Percentiles rank a stretch among this genome's conserved stretches.
Evolutionary conservation across 92 coral and sea anemone genomes (phyloP).

Genomic region (Desmophyllum pertusum): DNA sequence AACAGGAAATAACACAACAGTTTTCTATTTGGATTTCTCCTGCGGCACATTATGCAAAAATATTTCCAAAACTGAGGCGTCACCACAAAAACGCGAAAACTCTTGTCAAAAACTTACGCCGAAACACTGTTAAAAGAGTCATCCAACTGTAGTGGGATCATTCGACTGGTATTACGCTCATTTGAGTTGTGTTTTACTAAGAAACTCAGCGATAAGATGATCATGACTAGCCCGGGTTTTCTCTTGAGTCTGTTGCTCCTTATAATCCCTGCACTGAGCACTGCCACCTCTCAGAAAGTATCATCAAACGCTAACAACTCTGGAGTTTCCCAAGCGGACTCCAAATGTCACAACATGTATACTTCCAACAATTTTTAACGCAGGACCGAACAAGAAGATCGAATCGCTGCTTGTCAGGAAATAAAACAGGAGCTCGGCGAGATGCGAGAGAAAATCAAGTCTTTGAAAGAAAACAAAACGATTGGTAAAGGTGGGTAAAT

Average conservation of each 20-base stretch:
- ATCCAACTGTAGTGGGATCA: neutral
- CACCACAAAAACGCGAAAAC: neutral
- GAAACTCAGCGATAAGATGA: slow-evolving; percentile 2
- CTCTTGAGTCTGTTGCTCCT: neutral
- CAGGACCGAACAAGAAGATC: slow-evolving; percentile 16
- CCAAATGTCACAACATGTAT: neutral
- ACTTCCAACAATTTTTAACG: slow-evolving; percentile 9
- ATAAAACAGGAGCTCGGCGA: neutral
- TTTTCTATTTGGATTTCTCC: too few species aligned
- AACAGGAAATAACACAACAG: too few species aligned
- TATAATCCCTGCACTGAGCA: neutral
- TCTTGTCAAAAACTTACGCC: neutral
- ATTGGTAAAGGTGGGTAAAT: neutral
- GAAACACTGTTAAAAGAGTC: neutral
- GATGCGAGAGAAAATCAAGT: neutral
- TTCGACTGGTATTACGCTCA: neutral
- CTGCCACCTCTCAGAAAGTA: neutral
- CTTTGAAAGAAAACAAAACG: neutral
- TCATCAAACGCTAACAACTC: neutral
- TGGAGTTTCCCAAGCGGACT: neutral
- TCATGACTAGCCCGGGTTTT: neutral
- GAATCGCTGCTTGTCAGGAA: neutral
- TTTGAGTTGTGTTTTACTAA: neutral
- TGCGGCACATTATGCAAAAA: neutral
- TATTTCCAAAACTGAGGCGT: neutral